These are phyloP conservation scores for Danionella dracula DNA, from an alignment of 2,797 vertebrate genomes.

Conservation along the genomic window DNA sequence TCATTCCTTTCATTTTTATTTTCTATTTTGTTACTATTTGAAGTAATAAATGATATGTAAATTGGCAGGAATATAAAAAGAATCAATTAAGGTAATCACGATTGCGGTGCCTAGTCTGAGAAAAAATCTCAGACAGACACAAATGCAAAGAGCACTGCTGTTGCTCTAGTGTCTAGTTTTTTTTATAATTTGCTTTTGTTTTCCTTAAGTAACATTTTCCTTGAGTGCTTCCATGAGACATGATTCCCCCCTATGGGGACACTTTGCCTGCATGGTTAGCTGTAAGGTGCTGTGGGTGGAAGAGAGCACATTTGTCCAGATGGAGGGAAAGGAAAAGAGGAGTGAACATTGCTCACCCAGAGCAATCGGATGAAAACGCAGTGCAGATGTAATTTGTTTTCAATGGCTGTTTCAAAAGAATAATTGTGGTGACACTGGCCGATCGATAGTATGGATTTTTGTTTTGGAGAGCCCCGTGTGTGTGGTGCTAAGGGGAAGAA, in stretches of 20 bases:
- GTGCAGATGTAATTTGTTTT: slow-evolving; percentile 99
- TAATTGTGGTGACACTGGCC: slow-evolving; percentile 99
- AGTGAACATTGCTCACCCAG: slow-evolving; percentile 91
- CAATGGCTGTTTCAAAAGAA: slow-evolving; percentile 99
- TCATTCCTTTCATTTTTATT: too few species aligned
- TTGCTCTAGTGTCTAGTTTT: slow-evolving; percentile 25
- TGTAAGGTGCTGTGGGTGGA: slow-evolving; percentile 72
- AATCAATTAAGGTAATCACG: slow-evolving; percentile 53
- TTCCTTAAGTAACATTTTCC: slow-evolving; percentile 50
- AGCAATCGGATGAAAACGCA: slow-evolving; percentile 98
- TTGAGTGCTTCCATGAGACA: slow-evolving; percentile 25
- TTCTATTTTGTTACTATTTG: too few species aligned
- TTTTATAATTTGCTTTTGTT: slow-evolving; percentile 49
- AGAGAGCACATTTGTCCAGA: slow-evolving; percentile 57
- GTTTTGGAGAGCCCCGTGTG: slow-evolving; percentile 98
- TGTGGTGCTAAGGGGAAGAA: slow-evolving; percentile 93
- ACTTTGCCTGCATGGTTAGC: slow-evolving; percentile 71
- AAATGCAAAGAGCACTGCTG: slow-evolving; percentile 1
- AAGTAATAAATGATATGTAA: slow-evolving; percentile 52
- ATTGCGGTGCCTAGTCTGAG: slow-evolving; percentile 34
- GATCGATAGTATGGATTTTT: slow-evolving; percentile 99
- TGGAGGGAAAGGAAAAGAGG: slow-evolving; percentile 48
- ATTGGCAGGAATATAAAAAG: slow-evolving; percentile 48
- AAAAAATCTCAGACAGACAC: slow-evolving; percentile 21
- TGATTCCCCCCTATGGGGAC: slow-evolving; percentile 30